Conservation (phyloP, 2,888 invertebrate species). For the Himalopsyche tibetana region DNA sequence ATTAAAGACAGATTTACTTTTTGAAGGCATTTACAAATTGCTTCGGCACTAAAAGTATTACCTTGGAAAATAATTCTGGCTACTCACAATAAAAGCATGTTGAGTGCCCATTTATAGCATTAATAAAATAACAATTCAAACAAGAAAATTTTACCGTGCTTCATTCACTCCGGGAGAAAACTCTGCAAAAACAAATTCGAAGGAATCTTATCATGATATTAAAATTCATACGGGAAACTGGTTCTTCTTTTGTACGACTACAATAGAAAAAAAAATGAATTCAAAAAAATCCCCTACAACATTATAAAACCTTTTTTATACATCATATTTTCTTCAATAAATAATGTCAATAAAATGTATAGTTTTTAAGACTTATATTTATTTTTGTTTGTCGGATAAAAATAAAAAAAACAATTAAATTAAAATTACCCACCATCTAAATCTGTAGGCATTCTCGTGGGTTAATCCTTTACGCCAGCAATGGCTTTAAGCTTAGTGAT, state of each 20-base stretch:
- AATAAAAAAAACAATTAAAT: too few relatives aligned
- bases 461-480: too few relatives aligned
- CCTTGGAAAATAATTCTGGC: background rate
- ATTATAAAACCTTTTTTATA: too few relatives aligned
- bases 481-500: too few relatives aligned
- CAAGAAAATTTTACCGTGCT: background rate
- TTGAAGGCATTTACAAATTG: background rate
- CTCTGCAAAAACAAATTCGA: background rate
- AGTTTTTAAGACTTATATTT: too few relatives aligned
- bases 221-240: slow-evolving; percentile 8
- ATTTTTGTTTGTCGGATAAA: too few relatives aligned
- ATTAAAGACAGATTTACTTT: background rate
- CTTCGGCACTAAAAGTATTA: background rate
- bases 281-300: too few relatives aligned
- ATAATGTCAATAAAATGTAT: too few relatives aligned
- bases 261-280: too few relatives aligned
- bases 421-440: too few relatives aligned
- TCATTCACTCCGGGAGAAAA: background rate
- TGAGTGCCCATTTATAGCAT: slow-evolving; percentile 15
- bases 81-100: slow-evolving; percentile 4
- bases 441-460: too few relatives aligned
- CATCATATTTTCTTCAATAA: too few relatives aligned
- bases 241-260: background rate
- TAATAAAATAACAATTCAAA: slow-evolving; percentile 15
- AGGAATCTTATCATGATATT: background rate